Percentiles rank a stretch among this genome's conserved stretches.
Conservation (phyloP, 2,113 vertebrate genomes). For the Struthidea cinerea region DNA sequence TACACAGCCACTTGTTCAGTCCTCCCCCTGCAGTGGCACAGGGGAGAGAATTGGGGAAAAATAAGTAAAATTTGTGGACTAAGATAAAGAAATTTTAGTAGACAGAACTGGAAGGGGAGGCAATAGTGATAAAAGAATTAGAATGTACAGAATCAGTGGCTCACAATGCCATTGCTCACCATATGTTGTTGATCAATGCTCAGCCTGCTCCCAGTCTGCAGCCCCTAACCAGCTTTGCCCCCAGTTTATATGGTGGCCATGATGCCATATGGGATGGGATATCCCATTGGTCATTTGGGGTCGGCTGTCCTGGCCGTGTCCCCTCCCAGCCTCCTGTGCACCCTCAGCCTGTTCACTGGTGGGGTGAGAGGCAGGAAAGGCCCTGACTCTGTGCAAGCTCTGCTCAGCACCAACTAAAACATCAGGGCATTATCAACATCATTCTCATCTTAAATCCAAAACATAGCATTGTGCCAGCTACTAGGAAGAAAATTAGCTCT, state of each 20-base stretch:
- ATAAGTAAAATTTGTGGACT: not conserved
- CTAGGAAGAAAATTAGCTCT: not conserved
- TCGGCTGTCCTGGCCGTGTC: not conserved
- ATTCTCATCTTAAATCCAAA: not conserved
- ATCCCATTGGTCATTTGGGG: not conserved
- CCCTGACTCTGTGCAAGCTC: not conserved
- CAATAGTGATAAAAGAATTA: not conserved
- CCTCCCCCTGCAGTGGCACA: not conserved
- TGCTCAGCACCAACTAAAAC: not conserved
- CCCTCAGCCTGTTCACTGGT: not conserved
- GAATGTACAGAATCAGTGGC: not conserved
- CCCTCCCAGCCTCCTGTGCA: not conserved
- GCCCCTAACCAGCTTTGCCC: not conserved
- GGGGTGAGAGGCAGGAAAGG: not conserved
- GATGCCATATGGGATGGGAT: not conserved
- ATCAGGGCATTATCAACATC: not conserved
- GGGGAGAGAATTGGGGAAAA: not conserved
- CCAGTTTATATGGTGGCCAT: not conserved
- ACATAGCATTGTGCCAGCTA: not conserved
- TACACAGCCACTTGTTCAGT: not conserved
- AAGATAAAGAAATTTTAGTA: not conserved
- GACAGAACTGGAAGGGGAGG: accelerated
- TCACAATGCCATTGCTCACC: not conserved
- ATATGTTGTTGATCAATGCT: not conserved
- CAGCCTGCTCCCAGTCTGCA: not conserved